Conservation (phyloP, 2,888 invertebrate species). For the Diarsia mendica region DNA sequence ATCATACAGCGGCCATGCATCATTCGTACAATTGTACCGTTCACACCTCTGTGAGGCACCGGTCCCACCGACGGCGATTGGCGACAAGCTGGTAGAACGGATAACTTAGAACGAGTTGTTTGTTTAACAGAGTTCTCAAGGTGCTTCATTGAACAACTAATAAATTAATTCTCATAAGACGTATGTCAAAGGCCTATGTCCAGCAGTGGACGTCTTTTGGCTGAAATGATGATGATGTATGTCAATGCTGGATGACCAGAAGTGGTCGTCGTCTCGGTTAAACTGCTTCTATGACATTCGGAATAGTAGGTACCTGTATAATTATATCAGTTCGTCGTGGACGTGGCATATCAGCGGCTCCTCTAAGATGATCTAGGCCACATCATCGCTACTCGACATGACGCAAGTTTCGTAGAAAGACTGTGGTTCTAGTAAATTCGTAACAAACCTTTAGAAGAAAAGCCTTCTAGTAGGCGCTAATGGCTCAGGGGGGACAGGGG, state of each 20-base stretch:
- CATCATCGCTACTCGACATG: neutral
- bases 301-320: neutral
- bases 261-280: neutral
- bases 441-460: too few relatives aligned
- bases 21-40: conserved; percentile 37
- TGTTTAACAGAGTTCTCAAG: neutral
- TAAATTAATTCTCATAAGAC: neutral
- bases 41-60: conserved; percentile 30
- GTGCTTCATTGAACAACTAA: neutral
- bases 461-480: neutral
- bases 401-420: neutral
- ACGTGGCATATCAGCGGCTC: neutral
- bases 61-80: neutral
- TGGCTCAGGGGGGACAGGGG: too few relatives aligned
- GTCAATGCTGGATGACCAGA: neutral
- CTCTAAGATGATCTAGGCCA: neutral
- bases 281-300: neutral
- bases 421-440: neutral
- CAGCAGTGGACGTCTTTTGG: too few relatives aligned
- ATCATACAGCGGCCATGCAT: conserved; percentile 43
- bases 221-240: too few relatives aligned
- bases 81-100: neutral
- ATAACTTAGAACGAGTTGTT: neutral
- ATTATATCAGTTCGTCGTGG: neutral
- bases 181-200: too few relatives aligned